Base-by-base conservation (phyloP, 2,888 invertebrate genomes). In the Ephialtes manifestator region DNA sequence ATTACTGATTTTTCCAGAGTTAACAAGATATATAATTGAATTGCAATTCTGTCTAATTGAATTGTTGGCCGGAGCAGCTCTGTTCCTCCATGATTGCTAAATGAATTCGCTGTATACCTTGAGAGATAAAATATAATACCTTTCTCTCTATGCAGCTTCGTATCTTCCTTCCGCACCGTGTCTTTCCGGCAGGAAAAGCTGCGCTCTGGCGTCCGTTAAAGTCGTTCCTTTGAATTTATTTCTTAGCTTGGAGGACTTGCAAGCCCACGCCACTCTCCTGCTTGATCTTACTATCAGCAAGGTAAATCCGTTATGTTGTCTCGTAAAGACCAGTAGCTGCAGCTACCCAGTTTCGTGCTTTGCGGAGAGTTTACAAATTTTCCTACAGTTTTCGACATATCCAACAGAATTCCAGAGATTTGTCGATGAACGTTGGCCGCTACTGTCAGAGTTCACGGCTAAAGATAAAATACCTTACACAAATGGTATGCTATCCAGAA, bases 161-260 rank as follows among this genome's bases (percentile, higher is more conserved):
- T 18, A 55, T 77, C 31, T 7, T 55, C 58, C 60, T 28, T n/a
- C 24, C 13, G 8, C 55, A 20, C 35, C 58, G 51, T 35, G 58
- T 70, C 46, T 75, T 51, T 46, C 28, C 68, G 13, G 28, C 11
- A 60, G 35, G 39, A 39, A 70, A 60, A 24, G 68, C 68, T 60
- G 60, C 24, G 68, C 63, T 35, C 24, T 65, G 18, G 46, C 46
- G 67, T 71, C 76, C 71, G 53, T 77, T 77, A 82, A 82, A 77
- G 82, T 81, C 60, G 46, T 72, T 67, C 58, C 67, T 83, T 83
- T 68, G 60, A 77, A 82, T 82, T 83, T 78, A 83, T 83, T 78
- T 78, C 77, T 31, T 18, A 28, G 78, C 83, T 60, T 72, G 46
- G 78, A 67, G 83, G 72, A 28, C 67, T 51, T 58, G 39, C 8